phyloP scores from a whole-genome alignment of 2,113 vertebrate genomes.

The Hippoglossus stenolepis region DNA sequence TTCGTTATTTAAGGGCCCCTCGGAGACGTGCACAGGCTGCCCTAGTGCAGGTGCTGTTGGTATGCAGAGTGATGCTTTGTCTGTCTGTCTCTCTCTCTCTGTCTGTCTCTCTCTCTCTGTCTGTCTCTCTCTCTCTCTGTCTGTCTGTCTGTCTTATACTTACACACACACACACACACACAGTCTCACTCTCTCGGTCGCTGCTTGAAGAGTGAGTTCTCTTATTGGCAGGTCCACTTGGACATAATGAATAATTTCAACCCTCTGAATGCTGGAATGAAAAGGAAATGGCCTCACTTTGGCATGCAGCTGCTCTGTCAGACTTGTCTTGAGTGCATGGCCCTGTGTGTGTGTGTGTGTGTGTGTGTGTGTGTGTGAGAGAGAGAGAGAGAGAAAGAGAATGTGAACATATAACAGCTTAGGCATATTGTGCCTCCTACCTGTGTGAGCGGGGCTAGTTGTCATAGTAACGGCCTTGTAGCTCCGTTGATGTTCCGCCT shows the following conservation, averaged over 20 bases:
- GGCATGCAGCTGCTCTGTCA: conserved; percentile 69
- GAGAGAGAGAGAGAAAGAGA: conserved; percentile 51
- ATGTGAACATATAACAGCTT: conserved; percentile 76
- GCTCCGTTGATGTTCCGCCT: conserved; percentile 79
- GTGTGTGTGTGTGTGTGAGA: conserved; percentile 33
- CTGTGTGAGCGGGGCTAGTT: conserved; percentile 80
- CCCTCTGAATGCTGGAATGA: conserved; percentile 70
- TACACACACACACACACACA: conserved; percentile 40
- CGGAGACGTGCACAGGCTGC: conserved; percentile 71
- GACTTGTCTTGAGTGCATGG: conserved; percentile 69
- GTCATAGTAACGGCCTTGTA: conserved; percentile 84
- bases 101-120: conserved; percentile 44
- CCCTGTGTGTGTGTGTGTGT: conserved; percentile 45
- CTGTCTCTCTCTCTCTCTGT: conserved; percentile 20
- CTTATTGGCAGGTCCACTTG: conserved; percentile 66
- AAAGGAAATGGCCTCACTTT: conserved; percentile 72
- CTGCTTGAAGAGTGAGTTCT: conserved; percentile 65
- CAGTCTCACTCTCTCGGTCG: conserved; percentile 50
- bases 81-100: conserved; percentile 54
- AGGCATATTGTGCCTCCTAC: conserved; percentile 81
- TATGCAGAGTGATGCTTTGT: conserved; percentile 77
- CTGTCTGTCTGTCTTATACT: not conserved
- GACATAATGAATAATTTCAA: conserved; percentile 74
- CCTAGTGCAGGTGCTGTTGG: conserved; percentile 73
- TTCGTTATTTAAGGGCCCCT: conserved; percentile 77